Base-by-base conservation (phyloP, 1,140 invertebrate genomes). In the Conopomorpha cramerella region DNA sequence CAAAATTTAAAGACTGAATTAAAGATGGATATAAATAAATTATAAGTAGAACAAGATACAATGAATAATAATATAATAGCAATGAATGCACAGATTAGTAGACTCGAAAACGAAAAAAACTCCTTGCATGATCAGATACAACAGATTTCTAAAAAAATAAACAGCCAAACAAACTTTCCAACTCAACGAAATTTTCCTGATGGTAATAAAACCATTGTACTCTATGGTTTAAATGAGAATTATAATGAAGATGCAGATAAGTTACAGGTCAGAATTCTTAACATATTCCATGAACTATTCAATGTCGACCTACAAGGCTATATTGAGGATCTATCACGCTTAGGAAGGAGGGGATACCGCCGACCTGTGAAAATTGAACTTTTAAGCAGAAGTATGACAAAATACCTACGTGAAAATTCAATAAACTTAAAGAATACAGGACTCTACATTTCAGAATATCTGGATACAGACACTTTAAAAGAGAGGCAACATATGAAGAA, bases 251-350 rank as follows among this genome's bases (percentile, higher is more conserved):
- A 12, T 3, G 26, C 27, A 11, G 16, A 12, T 10, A n/a, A 16
- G 2, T 1, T 29, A 1, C 11, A 36, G 4, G 23, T 10, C 1
- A 13, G 26, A 8, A 11, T 36, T 10, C 27, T 28, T 28, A 8
- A 16, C 16, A 36, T 36, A n/a, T 36, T 36, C n/a, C 7, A n/a
- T 10, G 34, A 36, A 4, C 3, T 36, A 7, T 15, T 36, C 3
- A 36, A 36, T n/a, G 12, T 36, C 2, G 18, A 36, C 10, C 10
- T 36, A n/a, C 10, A 12, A 4, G 13, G 11, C 12, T 30, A 30
- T 8, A 30, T 30, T 2, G 28, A 30, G 8, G 8, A 7, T 14
- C 12, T 13, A 11, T 4, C 11, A 2, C 28, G 28, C 2, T 4
- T 30, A 8, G 28, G 28, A 3, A 13, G 11, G 2, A 30, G 13